phyloP scores from a whole-genome alignment of 2,797 vertebrate genomes.

The Capromys pilorides region DNA sequence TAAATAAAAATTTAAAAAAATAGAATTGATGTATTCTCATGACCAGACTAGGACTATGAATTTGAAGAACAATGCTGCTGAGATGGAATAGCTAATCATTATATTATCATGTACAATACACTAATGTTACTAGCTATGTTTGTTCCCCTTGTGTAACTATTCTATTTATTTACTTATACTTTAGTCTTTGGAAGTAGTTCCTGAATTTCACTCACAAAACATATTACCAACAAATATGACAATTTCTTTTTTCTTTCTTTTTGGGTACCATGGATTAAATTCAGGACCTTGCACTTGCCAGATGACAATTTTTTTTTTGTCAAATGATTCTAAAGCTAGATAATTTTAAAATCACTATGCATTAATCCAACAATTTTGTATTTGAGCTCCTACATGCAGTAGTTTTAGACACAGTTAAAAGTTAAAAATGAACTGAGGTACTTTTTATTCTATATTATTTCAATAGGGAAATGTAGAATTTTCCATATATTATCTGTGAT shows the following conservation, averaged over 20 bases:
- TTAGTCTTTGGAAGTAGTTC: background rate
- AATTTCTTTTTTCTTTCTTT: background rate
- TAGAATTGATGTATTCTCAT: background rate
- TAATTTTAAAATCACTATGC: background rate
- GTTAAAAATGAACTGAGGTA: background rate
- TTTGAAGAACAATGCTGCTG: background rate
- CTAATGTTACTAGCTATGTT: background rate
- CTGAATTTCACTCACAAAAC: background rate
- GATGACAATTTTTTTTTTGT: background rate
- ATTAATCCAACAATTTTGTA: background rate
- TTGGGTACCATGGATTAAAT: too few species aligned
- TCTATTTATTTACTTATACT: background rate
- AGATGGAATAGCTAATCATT: background rate
- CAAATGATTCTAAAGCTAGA: background rate
- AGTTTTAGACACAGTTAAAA: conserved; percentile 3
- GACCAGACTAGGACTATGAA: background rate
- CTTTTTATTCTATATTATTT: background rate
- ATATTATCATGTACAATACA: background rate
- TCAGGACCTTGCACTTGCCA: too few species aligned
- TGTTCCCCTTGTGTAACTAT: background rate
- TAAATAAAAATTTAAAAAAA: too few species aligned
- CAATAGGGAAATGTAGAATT: background rate
- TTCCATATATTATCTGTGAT: background rate
- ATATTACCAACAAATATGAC: background rate
- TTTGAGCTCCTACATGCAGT: background rate